Conservation (phyloP, 2,888 invertebrate species). For the Apodemia zela region DNA sequence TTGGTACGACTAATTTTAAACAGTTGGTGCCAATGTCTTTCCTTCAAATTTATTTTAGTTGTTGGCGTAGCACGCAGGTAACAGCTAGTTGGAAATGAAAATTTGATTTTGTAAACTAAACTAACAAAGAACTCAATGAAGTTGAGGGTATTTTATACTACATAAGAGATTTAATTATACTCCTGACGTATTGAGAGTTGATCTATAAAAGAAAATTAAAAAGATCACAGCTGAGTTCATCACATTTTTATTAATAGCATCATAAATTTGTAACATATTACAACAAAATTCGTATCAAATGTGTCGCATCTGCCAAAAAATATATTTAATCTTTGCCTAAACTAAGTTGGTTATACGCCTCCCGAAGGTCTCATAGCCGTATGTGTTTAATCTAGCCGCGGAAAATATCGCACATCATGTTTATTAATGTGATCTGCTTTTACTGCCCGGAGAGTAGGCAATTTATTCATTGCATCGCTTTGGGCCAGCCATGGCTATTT, state of each 20-base stretch:
- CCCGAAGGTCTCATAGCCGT: constrained; percentile 64
- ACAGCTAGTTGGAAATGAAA: no score
- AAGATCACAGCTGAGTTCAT: no score
- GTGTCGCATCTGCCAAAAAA: not conserved
- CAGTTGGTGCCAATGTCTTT: no score
- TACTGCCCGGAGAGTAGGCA: constrained; percentile 53
- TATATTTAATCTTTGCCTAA: constrained; percentile 34
- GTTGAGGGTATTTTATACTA: no score
- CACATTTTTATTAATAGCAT: not conserved
- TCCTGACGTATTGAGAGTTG: no score
- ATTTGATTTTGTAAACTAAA: no score
- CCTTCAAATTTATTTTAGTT: no score
- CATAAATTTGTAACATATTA: constrained; percentile 16
- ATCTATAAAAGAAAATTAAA: no score
- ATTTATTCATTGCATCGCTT: constrained; percentile 55
- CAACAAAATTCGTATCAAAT: not conserved
- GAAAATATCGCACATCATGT: constrained; percentile 67
- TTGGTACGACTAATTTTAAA: no score
- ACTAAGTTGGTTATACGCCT: constrained; percentile 61
- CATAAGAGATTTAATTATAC: no score
- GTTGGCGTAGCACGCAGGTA: no score
- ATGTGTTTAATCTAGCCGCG: constrained; percentile 61
- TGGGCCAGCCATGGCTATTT: constrained; percentile 8
- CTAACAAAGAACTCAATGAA: no score
- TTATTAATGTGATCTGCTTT: constrained; percentile 62